Percentiles rank a stretch among this genome's conserved stretches.
Conservation (phyloP, 2,797 vertebrate genomes). For the Sebastolobus alascanus region DNA sequence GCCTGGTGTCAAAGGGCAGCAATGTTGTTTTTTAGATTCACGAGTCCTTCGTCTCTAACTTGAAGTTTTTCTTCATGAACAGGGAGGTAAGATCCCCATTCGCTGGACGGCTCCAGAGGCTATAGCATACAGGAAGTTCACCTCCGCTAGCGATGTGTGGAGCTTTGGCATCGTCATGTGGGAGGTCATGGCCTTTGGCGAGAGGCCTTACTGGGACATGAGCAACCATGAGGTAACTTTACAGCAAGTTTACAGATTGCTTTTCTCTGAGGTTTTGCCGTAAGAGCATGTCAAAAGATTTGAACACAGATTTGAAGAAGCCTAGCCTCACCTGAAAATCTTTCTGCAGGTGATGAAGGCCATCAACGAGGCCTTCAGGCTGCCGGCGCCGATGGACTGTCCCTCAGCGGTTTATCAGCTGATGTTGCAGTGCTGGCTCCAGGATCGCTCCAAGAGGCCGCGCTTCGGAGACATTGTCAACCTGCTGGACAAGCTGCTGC, state of each 20-base stretch:
- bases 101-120: conserved; percentile 98
- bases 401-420: conserved; percentile 97
- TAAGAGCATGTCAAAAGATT: neutral
- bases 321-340: neutral
- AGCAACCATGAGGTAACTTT: conserved; percentile 86
- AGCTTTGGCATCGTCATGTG: conserved; percentile 99
- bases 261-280: neutral
- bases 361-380: conserved; percentile 96
- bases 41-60: neutral
- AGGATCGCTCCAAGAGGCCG: conserved; percentile 93
- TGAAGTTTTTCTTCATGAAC: neutral
- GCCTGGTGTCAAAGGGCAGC: neutral
- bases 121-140: conserved; percentile 97
- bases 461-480: conserved; percentile 94
- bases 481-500: conserved; percentile 96
- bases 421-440: conserved; percentile 98
- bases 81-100: conserved; percentile 99
- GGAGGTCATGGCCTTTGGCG: conserved; percentile 98
- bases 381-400: conserved; percentile 96
- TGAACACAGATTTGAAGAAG: neutral
- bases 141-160: conserved; percentile 97
- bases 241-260: neutral
- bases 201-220: conserved; percentile 97
- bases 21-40: neutral
- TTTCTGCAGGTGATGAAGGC: conserved; percentile 95